These are phyloP conservation scores for Tolmerus cingulatus DNA, from an alignment of 2,888 invertebrate species.

Conservation along the genomic window DNA sequence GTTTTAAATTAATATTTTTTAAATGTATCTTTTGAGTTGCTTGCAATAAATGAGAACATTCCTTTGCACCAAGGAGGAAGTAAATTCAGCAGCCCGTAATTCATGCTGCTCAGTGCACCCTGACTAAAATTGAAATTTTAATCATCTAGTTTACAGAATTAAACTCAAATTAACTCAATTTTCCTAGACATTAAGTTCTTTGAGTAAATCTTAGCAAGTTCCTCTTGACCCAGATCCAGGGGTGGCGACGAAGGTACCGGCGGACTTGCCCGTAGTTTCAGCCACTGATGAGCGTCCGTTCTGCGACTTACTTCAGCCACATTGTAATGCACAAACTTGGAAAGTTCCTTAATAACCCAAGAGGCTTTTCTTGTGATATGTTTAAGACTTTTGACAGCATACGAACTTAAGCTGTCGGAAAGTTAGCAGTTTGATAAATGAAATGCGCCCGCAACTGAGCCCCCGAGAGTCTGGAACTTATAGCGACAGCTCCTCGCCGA, in stretches of 20 bases:
- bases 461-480: not conserved
- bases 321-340: conserved; percentile 1
- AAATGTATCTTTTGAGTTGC: no score
- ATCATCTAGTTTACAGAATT: not conserved
- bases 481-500: not conserved
- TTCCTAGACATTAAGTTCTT: not conserved
- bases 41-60: not conserved
- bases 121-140: not conserved
- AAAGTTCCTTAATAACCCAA: conserved; percentile 11
- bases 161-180: not conserved
- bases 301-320: not conserved
- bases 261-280: not conserved
- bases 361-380: conserved; percentile 2
- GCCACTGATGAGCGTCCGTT: not conserved
- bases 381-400: not conserved
- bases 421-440: not conserved
- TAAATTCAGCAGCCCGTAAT: not conserved
- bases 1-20: no score
- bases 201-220: not conserved
- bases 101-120: not conserved
- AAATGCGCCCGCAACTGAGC: not conserved
- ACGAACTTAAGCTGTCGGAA: not conserved
- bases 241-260: not conserved
- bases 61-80: not conserved
- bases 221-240: not conserved